Base-by-base conservation (phyloP, 92 coral and sea anemone species). In the Chrysogorgia sp. region DNA sequence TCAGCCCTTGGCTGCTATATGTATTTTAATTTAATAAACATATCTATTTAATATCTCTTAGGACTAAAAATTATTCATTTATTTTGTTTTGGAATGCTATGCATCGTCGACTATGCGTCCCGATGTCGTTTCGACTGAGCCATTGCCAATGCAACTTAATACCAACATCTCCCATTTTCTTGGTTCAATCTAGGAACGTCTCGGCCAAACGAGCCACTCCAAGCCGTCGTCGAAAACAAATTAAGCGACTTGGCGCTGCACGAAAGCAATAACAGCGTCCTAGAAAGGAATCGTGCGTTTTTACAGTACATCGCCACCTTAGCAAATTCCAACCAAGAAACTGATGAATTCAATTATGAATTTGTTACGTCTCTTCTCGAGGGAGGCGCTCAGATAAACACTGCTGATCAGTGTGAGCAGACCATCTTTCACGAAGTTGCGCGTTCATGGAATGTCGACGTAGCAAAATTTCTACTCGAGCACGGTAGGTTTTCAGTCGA, bases 341-440 rank as follows among this genome's bases (percentile, higher is more conserved):
- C 32, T 34, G 79, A 72, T 56, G 63, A 72, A 32, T 72, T 72
- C 37, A 72, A 72, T 45, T 72, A 72, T 59, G 98, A 94, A 56
- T 94, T 94, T 64, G 96, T 94, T 0, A 85, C 86, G 31, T 89
- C 97, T 26, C 71, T 94, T 28, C 82, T 94, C 59, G 70, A 84
- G 31, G 86, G 85, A 23, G 98, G 98, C 20, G 98, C 98, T 29
- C 82, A 85, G 10, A 76, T 90, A 5, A 90, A 86, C 56, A 88
- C 83, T 9, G 83, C 91, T 30, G 98, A 94, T 82, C 87, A 97
- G 59, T 92, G 87, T 58, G 97, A 96, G 10, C 98, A 94, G 87
- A 85, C 96, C 0, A 61, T 92, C 2, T 75, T 94, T 63, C 98
- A 94, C 76, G 97, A 94, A 81, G 97, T 97, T 20, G 92, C 97